Base-by-base conservation (phyloP, 2,113 vertebrate genomes). In the Paramormyrops kingsleyae region DNA sequence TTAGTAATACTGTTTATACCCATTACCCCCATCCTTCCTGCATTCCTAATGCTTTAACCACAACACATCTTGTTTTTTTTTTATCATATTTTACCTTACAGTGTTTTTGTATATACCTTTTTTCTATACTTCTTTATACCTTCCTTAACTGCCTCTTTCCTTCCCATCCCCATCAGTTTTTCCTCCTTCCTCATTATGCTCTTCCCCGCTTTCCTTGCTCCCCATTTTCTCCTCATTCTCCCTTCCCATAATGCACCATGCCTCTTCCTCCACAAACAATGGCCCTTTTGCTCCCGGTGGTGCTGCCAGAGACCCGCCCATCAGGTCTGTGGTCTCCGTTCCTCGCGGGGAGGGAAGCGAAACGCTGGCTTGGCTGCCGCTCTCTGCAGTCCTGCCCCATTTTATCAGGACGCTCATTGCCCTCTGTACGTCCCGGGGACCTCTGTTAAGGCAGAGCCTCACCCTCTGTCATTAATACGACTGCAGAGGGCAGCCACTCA, bases 251-350 rank as follows among this genome's bases (percentile, higher is more conserved):
- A 83, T 84, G 89, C 91, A 90, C 92, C 90, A 89, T 90, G 89
- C 88, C 91, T 90, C n/a, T 46, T 44, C 86, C 88, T 42, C 31
- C 12, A 27, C 89, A 35, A 90, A 74, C 56, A 90, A 47, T 89
- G 19, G 35, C 77, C 49, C 39, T 77, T 19, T 46, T 47, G 53
- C 66, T 56, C 91, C 2, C 83, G 70, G 59, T 35, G 90, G 92
- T 91, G 59, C 93, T 92, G 83, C 87, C 49, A 93, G 93, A 91
- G 92, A 53, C n/a, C 27, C 27, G 10, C 70, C 88, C 46, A 52
- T 52, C 5, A 6, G 84, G 46, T 52, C 47, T 52, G 66, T 47
- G 70, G 49, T 31, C 46, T 17, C 9, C 0, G 70, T 52, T 50
- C 19, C 15, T 10, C 13, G 21, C n/a, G 1, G n/a, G 66, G 31